Percentiles rank a stretch among this genome's conserved stretches.
phyloP scores from a whole-genome alignment of 2,888 invertebrate genomes.

The Dasypolia templi region DNA sequence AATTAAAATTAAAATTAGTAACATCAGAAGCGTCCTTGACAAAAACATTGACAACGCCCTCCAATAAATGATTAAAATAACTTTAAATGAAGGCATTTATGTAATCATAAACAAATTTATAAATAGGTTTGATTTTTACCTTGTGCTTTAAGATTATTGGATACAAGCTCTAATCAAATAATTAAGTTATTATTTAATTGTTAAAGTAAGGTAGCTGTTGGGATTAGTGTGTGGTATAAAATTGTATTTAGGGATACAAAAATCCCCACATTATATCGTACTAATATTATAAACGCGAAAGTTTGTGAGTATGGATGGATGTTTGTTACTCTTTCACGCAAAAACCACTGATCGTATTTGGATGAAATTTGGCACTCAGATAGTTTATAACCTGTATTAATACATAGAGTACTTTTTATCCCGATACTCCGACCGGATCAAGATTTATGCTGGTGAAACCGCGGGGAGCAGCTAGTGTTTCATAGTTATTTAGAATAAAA shows the following conservation, averaged over 20 bases:
- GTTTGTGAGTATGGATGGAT: too few species aligned
- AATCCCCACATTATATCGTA: background rate
- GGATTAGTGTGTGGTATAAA: background rate
- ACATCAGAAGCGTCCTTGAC: slow-evolving; percentile 47
- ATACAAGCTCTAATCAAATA: slow-evolving; percentile 38
- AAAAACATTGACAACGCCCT: slow-evolving; percentile 43
- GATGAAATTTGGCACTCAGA: too few species aligned
- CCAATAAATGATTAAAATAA: slow-evolving; percentile 18
- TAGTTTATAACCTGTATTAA: too few species aligned
- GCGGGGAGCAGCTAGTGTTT: too few species aligned
- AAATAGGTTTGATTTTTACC: background rate
- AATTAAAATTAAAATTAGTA: slow-evolving; percentile 26
- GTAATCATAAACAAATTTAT: background rate
- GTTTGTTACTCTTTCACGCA: too few species aligned
- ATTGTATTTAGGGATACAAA: background rate
- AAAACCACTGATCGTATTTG: too few species aligned
- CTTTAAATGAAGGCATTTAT: slow-evolving; percentile 19
- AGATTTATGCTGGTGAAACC: too few species aligned
- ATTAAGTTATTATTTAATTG: slow-evolving; percentile 16
- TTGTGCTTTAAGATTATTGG: slow-evolving; percentile 11
- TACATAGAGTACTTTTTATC: too few species aligned
- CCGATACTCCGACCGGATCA: too few species aligned
- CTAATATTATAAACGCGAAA: too few species aligned
- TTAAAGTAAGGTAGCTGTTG: background rate
- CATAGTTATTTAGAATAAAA: background rate